Evolutionary conservation across 2,113 vertebrate genomes (phyloP), one percentile per base, ranked within the genome.

Genomic region (Aleadryas rufinucha): DNA sequence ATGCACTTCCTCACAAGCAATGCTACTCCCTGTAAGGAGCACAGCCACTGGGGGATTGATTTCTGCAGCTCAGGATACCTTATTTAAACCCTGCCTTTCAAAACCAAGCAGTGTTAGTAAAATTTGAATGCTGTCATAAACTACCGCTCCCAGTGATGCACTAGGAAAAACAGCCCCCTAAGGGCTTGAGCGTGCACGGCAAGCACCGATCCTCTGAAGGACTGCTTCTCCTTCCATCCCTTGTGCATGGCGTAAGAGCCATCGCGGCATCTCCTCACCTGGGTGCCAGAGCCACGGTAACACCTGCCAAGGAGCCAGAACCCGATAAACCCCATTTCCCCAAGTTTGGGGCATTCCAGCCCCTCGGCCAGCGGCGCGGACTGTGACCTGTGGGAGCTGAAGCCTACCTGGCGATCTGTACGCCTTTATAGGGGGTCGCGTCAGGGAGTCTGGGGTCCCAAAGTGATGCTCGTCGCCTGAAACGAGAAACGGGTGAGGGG

Each of bases 361-460:
- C 79, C 33, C 57, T n/a, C 7, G 35, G 56, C 54, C 72, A n/a
- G 78, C 14, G 18, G 59, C 13, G 15, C 21, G 17, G 56, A 5
- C 17, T 1, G 19, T 2, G 28, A 19, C 66, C 49, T 4, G 54
- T 4, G 65, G 1, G 4, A 11, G 72, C 7, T 17, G 13, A 11
- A 13, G 41, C 92, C 96, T 93, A 98, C 98, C 98, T 96, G 64
- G 33, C 39, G 69, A 49, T 39, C 87, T 31, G 12, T 57, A n/a
- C 0, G 74, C 87, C 83, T 61, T 97, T 49, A 98, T 92, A 7
- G 97, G 87, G 11, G 97, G 98, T 11, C 98, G 97, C 37, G 83
- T 3, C 76, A 98, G 85, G 39, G 82, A 47, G 26, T 56, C 83
- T 0, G 84, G 4, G 35, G 5, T 87, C n/a, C 49, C 79, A 2